Conservation (phyloP, 2,797 vertebrate species). For the Spheniscus humboldti region DNA sequence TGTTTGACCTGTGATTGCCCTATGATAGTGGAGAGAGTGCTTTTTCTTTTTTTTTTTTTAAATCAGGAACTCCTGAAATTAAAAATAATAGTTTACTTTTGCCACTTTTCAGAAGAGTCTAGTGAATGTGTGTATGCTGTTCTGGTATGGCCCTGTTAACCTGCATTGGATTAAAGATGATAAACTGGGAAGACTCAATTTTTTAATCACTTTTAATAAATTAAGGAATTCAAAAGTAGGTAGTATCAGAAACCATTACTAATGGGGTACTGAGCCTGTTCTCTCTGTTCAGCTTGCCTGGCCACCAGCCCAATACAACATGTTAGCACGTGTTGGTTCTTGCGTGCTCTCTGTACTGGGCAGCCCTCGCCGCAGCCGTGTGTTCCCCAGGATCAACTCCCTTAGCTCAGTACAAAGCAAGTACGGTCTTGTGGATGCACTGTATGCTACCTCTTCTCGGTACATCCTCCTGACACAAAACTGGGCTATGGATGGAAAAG, state of each 20-base stretch:
- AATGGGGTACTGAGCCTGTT: not conserved
- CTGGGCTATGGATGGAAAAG: not conserved
- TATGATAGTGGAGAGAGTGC: not conserved
- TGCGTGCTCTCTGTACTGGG: not conserved
- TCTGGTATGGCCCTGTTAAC: not conserved
- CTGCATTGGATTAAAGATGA: not conserved
- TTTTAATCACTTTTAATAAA: not conserved
- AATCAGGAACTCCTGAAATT: not conserved
- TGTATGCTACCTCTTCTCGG: fast-evolving
- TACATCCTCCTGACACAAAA: not conserved
- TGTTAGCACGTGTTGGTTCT: not conserved
- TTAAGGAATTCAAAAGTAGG: not conserved
- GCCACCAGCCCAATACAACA: not conserved
- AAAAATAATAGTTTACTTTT: not conserved
- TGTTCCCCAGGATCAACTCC: not conserved
- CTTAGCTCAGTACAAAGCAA: not conserved
- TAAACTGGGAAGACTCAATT: not conserved
- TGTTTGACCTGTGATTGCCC: not conserved
- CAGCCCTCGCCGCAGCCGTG: fast-evolving
- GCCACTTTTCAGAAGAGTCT: not conserved
- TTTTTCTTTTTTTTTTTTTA: no score
- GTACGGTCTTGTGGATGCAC: fast-evolving
- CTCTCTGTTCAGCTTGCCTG: not conserved
- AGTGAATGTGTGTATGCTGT: no score
- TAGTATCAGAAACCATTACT: not conserved